These are phyloP conservation scores for Ammodytes dubius DNA, from an alignment of 2,113 vertebrate genomes.

Conservation along the genomic window DNA sequence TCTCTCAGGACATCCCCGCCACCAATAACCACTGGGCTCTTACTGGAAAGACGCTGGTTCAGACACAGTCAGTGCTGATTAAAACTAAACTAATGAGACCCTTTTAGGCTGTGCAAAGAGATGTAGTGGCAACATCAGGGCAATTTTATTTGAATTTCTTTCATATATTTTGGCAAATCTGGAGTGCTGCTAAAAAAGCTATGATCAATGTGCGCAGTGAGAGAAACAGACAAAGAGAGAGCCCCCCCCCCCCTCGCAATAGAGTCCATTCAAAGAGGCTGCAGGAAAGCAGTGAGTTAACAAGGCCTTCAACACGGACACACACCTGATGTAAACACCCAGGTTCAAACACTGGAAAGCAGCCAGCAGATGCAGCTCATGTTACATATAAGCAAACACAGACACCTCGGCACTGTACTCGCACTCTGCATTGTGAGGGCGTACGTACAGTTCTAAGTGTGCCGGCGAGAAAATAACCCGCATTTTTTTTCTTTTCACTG, in stretches of 20 bases:
- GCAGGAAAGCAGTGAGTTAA: slow-evolving; percentile 15
- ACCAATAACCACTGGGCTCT: slow-evolving; percentile 52
- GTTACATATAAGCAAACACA: slow-evolving; percentile 56
- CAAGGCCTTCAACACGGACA: slow-evolving; percentile 28
- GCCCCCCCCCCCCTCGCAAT: too few species aligned
- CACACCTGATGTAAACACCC: slow-evolving; percentile 65
- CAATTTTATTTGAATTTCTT: slow-evolving; percentile 28
- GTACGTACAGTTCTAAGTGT: slow-evolving; percentile 12
- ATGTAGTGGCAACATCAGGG: slow-evolving; percentile 32
- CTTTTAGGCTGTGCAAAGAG: slow-evolving; percentile 17
- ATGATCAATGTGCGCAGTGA: not conserved
- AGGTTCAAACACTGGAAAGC: slow-evolving; percentile 45
- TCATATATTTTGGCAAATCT: slow-evolving; percentile 5
- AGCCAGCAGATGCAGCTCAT: slow-evolving; percentile 32
- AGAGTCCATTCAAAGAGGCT: not conserved
- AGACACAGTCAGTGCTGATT: slow-evolving; percentile 43
- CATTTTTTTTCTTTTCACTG: not conserved
- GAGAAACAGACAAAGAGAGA: not conserved
- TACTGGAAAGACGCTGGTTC: slow-evolving; percentile 33
- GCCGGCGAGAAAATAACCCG: slow-evolving; percentile 40
- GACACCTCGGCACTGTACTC: not conserved
- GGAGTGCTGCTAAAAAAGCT: not conserved
- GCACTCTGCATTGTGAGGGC: not conserved
- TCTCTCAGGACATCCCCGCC: slow-evolving; percentile 24
- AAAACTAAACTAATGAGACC: slow-evolving; percentile 49